Conservation (phyloP, 2,888 invertebrate genomes). For the Xylocampa areola region DNA sequence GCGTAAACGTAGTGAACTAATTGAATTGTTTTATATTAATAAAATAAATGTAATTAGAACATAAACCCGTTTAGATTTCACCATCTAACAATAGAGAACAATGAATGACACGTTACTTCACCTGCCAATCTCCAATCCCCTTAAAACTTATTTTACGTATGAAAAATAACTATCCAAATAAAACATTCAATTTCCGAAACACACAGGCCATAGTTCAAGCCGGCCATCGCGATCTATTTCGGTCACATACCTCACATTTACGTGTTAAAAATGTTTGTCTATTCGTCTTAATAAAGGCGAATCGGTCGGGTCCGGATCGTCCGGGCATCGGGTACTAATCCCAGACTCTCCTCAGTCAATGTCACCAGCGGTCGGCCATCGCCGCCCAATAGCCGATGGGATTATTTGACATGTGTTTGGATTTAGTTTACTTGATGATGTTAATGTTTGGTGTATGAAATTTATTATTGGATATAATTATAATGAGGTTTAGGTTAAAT, state of each 20-base stretch:
- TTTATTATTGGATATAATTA: constrained; percentile 7
- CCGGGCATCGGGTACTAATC: constrained; percentile 72
- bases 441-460: constrained; percentile 15
- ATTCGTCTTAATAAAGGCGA: constrained; percentile 79
- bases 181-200: constrained; percentile 43
- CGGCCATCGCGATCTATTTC: constrained; percentile 44
- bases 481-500: not conserved
- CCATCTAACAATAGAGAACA: no score
- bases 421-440: constrained; percentile 54
- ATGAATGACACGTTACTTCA: no score
- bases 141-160: no score
- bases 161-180: not conserved
- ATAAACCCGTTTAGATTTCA: no score
- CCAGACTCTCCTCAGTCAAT: constrained; percentile 74
- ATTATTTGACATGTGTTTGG: constrained; percentile 74
- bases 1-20: no score
- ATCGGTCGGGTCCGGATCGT: constrained; percentile 64
- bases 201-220: constrained; percentile 40
- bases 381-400: constrained; percentile 63
- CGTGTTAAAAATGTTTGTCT: constrained; percentile 77
- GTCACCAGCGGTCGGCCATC: constrained; percentile 66
- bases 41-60: no score
- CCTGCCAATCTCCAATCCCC: no score
- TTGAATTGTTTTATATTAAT: no score
- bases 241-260: constrained; percentile 64